phyloP scores from a whole-genome alignment of 1,140 invertebrate genomes.

The Drosophila subobscura region DNA sequence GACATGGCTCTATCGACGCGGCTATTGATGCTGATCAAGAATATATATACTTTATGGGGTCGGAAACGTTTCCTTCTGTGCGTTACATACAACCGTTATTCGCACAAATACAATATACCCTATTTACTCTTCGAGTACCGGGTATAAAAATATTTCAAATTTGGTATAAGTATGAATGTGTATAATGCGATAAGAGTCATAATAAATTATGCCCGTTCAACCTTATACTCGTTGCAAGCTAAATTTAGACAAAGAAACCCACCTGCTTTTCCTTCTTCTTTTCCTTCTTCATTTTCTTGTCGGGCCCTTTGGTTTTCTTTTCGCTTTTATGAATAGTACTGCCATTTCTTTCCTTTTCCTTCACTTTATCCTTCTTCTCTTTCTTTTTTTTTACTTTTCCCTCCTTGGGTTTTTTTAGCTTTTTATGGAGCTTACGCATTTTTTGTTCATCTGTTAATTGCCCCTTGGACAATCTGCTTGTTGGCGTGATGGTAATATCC shows the following conservation, averaged over 20 bases:
- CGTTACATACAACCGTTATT: too few relatives aligned
- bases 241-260: conserved; percentile 1
- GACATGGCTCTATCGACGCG: too few relatives aligned
- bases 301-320: conserved; percentile 85
- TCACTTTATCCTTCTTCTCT: conserved; percentile 89
- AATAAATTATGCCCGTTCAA: too few relatives aligned
- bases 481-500: conserved; percentile 68
- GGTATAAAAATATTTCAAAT: too few relatives aligned
- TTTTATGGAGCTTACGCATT: conserved; percentile 88
- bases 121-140: too few relatives aligned
- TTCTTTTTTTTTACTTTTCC: conserved; percentile 90
- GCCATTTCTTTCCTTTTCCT: conserved; percentile 85
- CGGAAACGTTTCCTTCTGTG: too few relatives aligned
- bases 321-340: conserved; percentile 16
- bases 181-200: too few relatives aligned
- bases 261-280: conserved; percentile 84
- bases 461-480: conserved; percentile 9
- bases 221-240: too few relatives aligned
- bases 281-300: conserved; percentile 85
- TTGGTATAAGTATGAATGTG: too few relatives aligned
- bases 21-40: too few relatives aligned
- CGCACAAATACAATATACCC: too few relatives aligned
- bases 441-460: conserved; percentile 67
- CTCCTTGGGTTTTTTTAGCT: conserved; percentile 89
- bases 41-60: too few relatives aligned